phyloP scores from a whole-genome alignment of 1,140 invertebrate species.

The Brachionus manjavacas region DNA sequence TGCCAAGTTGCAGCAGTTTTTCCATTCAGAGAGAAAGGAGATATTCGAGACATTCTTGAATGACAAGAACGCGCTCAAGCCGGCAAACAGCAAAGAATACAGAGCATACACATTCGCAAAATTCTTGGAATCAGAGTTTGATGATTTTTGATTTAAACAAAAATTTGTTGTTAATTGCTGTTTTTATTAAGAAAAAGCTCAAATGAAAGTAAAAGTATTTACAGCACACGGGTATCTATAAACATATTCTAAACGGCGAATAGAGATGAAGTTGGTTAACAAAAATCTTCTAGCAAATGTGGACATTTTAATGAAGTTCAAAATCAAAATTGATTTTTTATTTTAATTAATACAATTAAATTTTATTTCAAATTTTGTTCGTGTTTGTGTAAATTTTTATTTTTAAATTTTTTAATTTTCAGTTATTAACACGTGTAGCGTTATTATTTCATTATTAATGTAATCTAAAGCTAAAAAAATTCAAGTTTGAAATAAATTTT shows the following conservation, averaged over 20 bases:
- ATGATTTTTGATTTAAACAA: conserved; percentile 22
- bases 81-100: conserved; percentile 16
- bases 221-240: neutral
- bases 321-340: neutral
- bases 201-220: neutral
- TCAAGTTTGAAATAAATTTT: no score
- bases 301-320: neutral
- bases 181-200: conserved; percentile 12
- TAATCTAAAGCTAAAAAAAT: no score
- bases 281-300: neutral
- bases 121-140: conserved; percentile 39
- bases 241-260: neutral
- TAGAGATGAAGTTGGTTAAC: neutral
- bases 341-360: no score
- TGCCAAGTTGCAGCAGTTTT: conserved; percentile 36
- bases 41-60: conserved; percentile 37
- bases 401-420: no score
- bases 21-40: conserved; percentile 32
- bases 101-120: conserved; percentile 10
- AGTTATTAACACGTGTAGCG: no score
- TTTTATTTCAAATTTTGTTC: no score
- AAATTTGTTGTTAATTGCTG: neutral
- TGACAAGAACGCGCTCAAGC: conserved; percentile 19
- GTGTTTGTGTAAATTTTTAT: no score
- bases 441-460: no score